phyloP scores from a whole-genome alignment of 2,113 vertebrate species.

The Talpa occidentalis region DNA sequence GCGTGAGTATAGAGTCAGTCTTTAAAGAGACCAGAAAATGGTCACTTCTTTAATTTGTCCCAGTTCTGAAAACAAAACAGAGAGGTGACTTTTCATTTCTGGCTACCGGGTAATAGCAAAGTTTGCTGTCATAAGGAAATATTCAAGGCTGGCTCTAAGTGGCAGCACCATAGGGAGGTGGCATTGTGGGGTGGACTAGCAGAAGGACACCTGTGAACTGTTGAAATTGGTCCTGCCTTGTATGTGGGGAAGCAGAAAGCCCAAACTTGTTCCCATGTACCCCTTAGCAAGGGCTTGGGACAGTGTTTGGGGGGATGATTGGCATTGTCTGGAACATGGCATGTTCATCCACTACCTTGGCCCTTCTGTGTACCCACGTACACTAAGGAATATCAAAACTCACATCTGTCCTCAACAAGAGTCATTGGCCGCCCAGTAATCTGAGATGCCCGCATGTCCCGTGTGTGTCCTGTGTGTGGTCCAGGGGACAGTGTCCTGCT shows the following conservation, averaged over 20 bases:
- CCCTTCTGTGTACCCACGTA: background rate
- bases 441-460: background rate
- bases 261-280: background rate
- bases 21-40: background rate
- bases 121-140: background rate
- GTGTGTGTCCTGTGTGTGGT: background rate
- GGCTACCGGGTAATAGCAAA: background rate
- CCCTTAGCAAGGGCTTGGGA: background rate
- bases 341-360: background rate
- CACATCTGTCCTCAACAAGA: background rate
- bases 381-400: background rate
- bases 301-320: background rate
- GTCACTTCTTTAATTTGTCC: background rate
- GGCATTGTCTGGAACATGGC: background rate
- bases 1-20: background rate
- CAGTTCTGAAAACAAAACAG: background rate
- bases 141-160: no score
- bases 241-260: background rate
- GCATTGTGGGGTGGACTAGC: no score
- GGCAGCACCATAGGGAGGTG: background rate
- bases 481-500: no score
- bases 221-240: background rate
- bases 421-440: background rate
- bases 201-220: no score
- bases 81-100: background rate